A percentile compares a stretch with the other conserved stretches of the same genome.
Evolutionary conservation across 1,140 invertebrate genomes (phyloP).

Genomic region (Heliconius melpomene): DNA sequence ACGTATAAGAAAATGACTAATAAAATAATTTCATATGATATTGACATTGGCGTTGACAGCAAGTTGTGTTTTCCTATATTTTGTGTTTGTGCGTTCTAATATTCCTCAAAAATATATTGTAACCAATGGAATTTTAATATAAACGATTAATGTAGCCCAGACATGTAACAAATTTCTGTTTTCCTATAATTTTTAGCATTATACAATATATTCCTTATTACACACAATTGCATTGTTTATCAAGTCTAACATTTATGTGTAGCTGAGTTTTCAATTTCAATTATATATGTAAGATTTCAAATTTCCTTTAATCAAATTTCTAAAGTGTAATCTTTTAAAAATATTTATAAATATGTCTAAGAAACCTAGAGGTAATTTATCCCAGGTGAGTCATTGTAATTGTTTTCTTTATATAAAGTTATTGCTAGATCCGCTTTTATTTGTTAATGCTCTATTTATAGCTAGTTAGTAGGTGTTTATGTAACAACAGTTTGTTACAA

Average conservation of each 20-base stretch:
- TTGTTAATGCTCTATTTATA: slow-evolving; percentile 30
- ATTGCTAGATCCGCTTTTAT: slow-evolving; percentile 25
- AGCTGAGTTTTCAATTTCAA: not conserved
- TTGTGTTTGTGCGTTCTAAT: slow-evolving; percentile 1
- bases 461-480: not conserved
- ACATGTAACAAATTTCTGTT: not conserved
- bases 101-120: not conserved
- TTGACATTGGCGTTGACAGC: slow-evolving; percentile 14
- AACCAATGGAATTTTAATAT: not conserved
- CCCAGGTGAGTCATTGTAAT: slow-evolving; percentile 73
- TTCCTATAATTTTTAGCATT: not conserved
- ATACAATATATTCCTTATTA: not conserved
- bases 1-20: not conserved
- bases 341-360: slow-evolving; percentile 52
- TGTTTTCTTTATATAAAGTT: slow-evolving; percentile 20
- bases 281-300: not conserved
- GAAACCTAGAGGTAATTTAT: slow-evolving; percentile 64
- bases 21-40: slow-evolving; percentile 16
- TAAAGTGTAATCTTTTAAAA: not conserved
- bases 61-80: not conserved
- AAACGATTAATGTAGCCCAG: not conserved
- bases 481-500: too few species aligned
- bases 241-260: not conserved
- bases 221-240: slow-evolving; percentile 2
- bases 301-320: not conserved